These are phyloP conservation scores for Mormoops blainvillei DNA, from an alignment of 2,113 vertebrate genomes.

Conservation along the genomic window DNA sequence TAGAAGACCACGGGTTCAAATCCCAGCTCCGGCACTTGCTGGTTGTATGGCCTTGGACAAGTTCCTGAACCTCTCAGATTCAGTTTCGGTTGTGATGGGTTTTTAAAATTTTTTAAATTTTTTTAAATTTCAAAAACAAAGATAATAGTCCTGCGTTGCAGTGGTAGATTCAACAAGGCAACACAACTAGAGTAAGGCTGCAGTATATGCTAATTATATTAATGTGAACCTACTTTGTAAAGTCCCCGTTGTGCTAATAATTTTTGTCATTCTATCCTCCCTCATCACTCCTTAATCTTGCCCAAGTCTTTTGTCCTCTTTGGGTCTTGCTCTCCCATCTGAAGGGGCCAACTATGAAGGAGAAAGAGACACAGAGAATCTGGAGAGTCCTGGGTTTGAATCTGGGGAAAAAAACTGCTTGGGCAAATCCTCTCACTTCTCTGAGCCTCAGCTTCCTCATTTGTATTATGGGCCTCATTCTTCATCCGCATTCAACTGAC, in stretches of 20 bases:
- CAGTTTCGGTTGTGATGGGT: no score
- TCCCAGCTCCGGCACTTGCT: neutral
- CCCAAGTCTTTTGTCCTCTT: neutral
- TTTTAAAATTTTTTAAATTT: no score
- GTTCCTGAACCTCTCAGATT: neutral
- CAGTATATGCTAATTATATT: rapidly evolving
- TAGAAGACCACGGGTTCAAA: neutral
- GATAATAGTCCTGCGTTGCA: neutral
- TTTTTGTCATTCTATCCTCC: neutral
- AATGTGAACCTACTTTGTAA: neutral
- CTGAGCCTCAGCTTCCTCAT: neutral
- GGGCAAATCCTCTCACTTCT: neutral
- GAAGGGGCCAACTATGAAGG: neutral
- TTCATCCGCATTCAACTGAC: neutral
- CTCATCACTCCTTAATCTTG: neutral
- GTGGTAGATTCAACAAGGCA: neutral
- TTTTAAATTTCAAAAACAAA: neutral
- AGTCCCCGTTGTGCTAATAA: no score
- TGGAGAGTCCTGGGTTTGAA: neutral
- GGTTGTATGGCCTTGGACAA: neutral
- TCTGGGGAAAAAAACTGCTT: neutral
- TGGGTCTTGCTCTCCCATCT: neutral
- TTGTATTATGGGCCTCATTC: neutral
- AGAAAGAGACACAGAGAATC: rapidly evolving
- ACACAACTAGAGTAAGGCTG: rapidly evolving